phyloP scores from a whole-genome alignment of 2,113 vertebrate species.

The Pteruthius melanotis region DNA sequence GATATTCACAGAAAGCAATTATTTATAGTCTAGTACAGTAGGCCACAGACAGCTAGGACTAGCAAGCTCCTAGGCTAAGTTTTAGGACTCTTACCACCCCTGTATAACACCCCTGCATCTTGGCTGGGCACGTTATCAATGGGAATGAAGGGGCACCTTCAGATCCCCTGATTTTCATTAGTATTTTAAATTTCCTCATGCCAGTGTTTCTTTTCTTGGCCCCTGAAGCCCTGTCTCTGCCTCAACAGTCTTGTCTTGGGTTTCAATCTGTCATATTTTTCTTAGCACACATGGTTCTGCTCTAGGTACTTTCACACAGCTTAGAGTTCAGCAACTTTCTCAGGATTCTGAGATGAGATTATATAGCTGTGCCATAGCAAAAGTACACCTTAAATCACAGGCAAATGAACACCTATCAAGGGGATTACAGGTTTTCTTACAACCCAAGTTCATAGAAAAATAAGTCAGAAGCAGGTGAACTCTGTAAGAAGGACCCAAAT shows the following conservation, averaged over 20 bases:
- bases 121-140: background rate
- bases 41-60: background rate
- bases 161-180: background rate
- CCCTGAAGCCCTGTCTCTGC: background rate
- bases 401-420: background rate
- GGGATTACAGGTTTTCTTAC: background rate
- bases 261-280: background rate
- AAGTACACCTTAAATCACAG: background rate
- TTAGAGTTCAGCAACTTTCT: background rate
- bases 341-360: background rate
- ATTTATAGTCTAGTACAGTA: background rate
- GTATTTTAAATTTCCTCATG: background rate
- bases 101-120: background rate
- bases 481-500: background rate
- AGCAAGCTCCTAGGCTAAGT: background rate
- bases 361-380: background rate
- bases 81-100: background rate
- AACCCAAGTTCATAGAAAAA: background rate
- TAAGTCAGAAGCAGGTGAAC: background rate
- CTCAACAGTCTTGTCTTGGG: background rate
- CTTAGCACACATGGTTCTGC: background rate
- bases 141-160: background rate
- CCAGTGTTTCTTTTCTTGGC: background rate
- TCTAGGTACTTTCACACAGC: background rate
- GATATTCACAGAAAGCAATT: background rate